Evolutionary conservation across 2,888 invertebrate genomes (phyloP).

Genomic region (Ophion slaviceki): DNA sequence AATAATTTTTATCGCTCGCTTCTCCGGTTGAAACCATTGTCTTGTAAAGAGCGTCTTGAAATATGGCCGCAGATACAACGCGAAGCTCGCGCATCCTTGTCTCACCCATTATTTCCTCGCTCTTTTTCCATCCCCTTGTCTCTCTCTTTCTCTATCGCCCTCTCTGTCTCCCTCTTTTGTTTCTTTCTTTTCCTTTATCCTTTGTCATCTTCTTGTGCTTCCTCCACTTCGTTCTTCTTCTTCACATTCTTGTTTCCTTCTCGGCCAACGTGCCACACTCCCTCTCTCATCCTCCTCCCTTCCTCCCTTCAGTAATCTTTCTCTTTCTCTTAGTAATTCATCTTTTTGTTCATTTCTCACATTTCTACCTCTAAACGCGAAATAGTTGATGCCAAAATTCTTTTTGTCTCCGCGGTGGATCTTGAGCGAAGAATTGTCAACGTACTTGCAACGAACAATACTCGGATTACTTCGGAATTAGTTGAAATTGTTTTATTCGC

Average conservation of each 20-base stretch:
- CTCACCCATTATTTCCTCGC: slow-evolving; percentile 57
- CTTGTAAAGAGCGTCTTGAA: slow-evolving; percentile 80
- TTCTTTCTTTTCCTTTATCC: slow-evolving; percentile 13
- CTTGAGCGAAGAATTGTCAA: too few species aligned
- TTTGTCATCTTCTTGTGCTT: background rate
- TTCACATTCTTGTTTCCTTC: slow-evolving; percentile 1
- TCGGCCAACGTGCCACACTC: background rate
- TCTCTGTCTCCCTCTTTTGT: slow-evolving; percentile 9
- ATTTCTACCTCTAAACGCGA: background rate
- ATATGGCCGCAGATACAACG: slow-evolving; percentile 79
- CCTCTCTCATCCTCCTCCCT: background rate
- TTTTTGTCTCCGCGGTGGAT: too few species aligned
- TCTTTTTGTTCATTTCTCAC: background rate
- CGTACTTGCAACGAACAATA: too few species aligned
- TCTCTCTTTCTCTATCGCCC: slow-evolving; percentile 33
- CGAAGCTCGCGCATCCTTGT: slow-evolving; percentile 64
- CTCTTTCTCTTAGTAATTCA: background rate
- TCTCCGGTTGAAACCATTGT: slow-evolving; percentile 80
- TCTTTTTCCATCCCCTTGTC: slow-evolving; percentile 41
- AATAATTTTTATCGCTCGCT: slow-evolving; percentile 80
- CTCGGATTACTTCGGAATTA: too few species aligned
- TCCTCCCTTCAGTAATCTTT: background rate
- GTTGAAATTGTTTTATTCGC: too few species aligned
- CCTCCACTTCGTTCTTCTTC: background rate
- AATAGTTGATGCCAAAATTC: too few species aligned